phyloP scores from a whole-genome alignment of 37 sponge, comb jelly and placozoan species.

The Tethya wilhelma region DNA sequence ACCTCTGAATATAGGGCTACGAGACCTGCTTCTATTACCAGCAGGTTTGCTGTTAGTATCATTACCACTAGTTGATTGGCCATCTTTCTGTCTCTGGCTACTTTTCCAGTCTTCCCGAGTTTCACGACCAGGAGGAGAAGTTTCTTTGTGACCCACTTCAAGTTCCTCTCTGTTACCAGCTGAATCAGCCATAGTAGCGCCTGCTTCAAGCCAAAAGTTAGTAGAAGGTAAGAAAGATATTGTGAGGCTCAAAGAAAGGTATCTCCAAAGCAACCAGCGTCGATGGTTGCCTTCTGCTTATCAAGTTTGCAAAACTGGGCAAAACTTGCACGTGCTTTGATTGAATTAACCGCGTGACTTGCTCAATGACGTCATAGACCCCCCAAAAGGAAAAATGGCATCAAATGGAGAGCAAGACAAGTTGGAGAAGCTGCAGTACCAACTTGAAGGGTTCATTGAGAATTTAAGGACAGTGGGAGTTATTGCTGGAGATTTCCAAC shows the following conservation, averaged over 20 bases:
- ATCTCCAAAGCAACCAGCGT: too few relatives aligned
- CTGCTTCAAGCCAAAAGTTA: too few relatives aligned
- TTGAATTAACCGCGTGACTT: too few relatives aligned
- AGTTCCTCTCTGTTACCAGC: too few relatives aligned
- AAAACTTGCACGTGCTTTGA: too few relatives aligned
- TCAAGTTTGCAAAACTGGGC: too few relatives aligned
- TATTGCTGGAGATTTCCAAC: conserved; percentile 79
- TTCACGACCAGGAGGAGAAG: conserved; percentile 54
- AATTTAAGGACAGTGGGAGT: conserved; percentile 79
- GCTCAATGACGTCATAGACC: too few relatives aligned
- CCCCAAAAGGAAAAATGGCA: conserved; percentile 63
- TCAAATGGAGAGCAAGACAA: conserved; percentile 23
- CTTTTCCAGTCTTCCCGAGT: conserved; percentile 41
- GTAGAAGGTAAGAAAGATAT: too few relatives aligned
- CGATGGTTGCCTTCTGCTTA: too few relatives aligned
- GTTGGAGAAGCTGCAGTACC: conserved; percentile 53
- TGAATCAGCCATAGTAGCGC: too few relatives aligned
- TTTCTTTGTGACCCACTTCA: not conserved
- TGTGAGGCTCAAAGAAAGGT: too few relatives aligned
- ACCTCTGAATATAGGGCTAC: conserved; percentile 4
- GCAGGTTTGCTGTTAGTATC: too few relatives aligned
- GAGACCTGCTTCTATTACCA: conserved; percentile 2
- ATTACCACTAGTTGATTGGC: not conserved
- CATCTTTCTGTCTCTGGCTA: not conserved
- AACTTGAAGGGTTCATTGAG: conserved; percentile 73